These are phyloP conservation scores for Scophthalmus maximus DNA, from an alignment of 2,113 vertebrate genomes.

Conservation along the genomic window DNA sequence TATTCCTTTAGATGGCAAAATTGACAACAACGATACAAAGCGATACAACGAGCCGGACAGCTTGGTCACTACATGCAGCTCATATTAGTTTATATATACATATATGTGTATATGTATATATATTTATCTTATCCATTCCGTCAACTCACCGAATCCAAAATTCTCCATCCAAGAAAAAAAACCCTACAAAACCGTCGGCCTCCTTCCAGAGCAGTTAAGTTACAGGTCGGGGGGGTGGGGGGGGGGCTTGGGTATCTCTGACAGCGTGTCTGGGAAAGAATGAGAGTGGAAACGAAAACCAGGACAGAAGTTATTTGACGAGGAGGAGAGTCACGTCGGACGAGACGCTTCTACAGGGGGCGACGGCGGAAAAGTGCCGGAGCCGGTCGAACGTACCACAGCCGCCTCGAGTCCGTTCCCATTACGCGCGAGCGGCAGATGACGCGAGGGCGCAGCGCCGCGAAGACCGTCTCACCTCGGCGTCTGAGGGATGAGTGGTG, in stretches of 20 bases:
- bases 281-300: neutral
- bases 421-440: constrained; percentile 51
- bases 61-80: too few relatives aligned
- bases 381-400: constrained; percentile 39
- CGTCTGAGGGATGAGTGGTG: constrained; percentile 63
- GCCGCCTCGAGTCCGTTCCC: constrained; percentile 61
- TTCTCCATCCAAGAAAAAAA: constrained; percentile 55
- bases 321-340: constrained; percentile 18
- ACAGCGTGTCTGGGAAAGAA: constrained; percentile 18
- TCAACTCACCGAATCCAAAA: constrained; percentile 71
- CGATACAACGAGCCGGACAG: constrained; percentile 7
- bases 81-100: too few relatives aligned
- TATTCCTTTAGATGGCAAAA: too few relatives aligned
- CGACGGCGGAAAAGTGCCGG: constrained; percentile 49
- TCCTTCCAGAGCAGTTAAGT: constrained; percentile 31
- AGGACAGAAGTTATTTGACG: constrained; percentile 50
- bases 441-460: constrained; percentile 56
- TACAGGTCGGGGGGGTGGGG: constrained; percentile 35
- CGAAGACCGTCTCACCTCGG: constrained; percentile 55
- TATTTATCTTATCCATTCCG: too few relatives aligned
- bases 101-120: too few relatives aligned
- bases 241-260: constrained; percentile 29
- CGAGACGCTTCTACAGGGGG: constrained; percentile 7
- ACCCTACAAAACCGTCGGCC: constrained; percentile 11
- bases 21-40: too few relatives aligned